These are phyloP conservation scores for Osedax frankpressi DNA, from an alignment of 2,888 invertebrate species.

Conservation along the genomic window DNA sequence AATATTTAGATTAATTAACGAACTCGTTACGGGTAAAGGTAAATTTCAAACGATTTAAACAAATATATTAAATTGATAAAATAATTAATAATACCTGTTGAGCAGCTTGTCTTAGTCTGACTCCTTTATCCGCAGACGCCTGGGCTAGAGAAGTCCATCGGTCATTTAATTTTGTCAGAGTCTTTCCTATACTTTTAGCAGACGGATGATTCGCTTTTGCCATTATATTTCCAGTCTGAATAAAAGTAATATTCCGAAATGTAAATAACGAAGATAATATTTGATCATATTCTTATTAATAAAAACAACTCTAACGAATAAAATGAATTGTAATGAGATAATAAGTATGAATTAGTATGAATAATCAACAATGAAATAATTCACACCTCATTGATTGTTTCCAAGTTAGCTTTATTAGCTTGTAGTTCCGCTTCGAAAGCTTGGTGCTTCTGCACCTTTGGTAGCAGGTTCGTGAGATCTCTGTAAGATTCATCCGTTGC, in stretches of 20 bases:
- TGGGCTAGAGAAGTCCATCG: constrained; percentile 65
- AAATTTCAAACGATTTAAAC: constrained; percentile 33
- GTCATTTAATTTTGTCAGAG: constrained; percentile 59
- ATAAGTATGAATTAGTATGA: too few species aligned
- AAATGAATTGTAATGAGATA: too few species aligned
- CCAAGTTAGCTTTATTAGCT: constrained; percentile 46
- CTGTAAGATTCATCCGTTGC: constrained; percentile 84
- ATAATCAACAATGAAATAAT: neutral
- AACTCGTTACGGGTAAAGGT: neutral
- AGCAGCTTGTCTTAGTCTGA: constrained; percentile 63
- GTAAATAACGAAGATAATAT: too few species aligned
- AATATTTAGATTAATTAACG: constrained; percentile 18
- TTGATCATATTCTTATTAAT: too few species aligned
- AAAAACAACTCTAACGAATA: too few species aligned
- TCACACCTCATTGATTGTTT: constrained; percentile 38
- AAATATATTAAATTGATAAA: neutral
- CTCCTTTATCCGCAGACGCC: constrained; percentile 58
- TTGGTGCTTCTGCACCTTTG: constrained; percentile 48
- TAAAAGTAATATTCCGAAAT: too few species aligned
- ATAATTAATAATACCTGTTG: constrained; percentile 51
- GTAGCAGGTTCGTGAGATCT: constrained; percentile 62
- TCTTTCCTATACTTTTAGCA: constrained; percentile 30
- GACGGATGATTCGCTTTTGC: constrained; percentile 24
- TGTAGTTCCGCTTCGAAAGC: constrained; percentile 50
- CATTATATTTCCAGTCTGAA: neutral